Percentiles rank a stretch among this genome's conserved stretches.
Evolutionary conservation across 53 echinoderm and acorn worm genomes (phyloP).

Genomic region (Luidia sarsii): DNA sequence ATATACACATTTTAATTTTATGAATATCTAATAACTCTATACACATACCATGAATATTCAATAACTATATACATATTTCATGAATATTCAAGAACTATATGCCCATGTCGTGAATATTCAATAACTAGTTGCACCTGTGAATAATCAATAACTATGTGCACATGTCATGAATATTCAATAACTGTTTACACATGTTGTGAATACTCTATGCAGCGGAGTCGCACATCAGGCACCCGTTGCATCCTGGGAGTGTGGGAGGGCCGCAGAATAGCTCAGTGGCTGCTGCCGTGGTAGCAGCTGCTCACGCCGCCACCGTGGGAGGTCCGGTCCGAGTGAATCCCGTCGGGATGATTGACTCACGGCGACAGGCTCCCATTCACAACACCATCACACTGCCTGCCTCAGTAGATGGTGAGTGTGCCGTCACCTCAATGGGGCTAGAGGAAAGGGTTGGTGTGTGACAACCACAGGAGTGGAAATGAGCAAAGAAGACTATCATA

Average conservation of each 20-base stretch:
- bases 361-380: conserved; percentile 53
- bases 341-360: conserved; percentile 73
- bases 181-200: not conserved
- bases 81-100: too few relatives aligned
- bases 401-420: conserved; percentile 62
- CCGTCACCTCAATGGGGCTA: not conserved
- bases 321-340: conserved; percentile 64
- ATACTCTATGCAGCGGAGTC: conserved; percentile 40
- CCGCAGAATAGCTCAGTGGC: conserved; percentile 67
- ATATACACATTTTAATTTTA: too few relatives aligned
- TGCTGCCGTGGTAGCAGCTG: conserved; percentile 81
- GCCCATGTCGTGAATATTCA: too few relatives aligned
- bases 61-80: too few relatives aligned
- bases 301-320: conserved; percentile 67
- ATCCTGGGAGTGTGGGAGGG: conserved; percentile 51
- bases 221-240: conserved; percentile 65
- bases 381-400: conserved; percentile 42
- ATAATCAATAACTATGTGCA: too few relatives aligned
- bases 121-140: not conserved
- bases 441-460: too few relatives aligned
- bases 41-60: too few relatives aligned
- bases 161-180: conserved; percentile 17
- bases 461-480: too few relatives aligned
- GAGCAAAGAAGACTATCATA: too few relatives aligned
- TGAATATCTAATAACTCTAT: too few relatives aligned